Evolutionary conservation across 1,140 invertebrate genomes (phyloP), one percentile per base, ranked within the genome.

Genomic region (Goniozus legneri): DNA sequence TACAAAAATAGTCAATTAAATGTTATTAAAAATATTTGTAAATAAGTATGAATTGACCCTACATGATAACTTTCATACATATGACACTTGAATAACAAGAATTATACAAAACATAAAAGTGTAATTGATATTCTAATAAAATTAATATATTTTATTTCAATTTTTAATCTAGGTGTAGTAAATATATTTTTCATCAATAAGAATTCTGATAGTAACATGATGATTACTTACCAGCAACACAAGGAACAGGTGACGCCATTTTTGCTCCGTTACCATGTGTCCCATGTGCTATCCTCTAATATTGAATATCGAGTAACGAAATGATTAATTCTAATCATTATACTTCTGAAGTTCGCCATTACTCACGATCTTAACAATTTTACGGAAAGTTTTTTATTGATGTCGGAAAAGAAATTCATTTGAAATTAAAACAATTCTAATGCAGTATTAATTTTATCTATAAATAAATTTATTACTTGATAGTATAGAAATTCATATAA

Each of bases 191-290:
- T 47, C 14, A 12, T 21, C 19, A 41, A 2, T 7, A 10, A 15
- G 3, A 32, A 39, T 36, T 10, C 14, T 12, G 7, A 20, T 27
- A 41, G 52, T 56, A 32, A 42, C 2, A 16, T 19, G 19, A 2
- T 47, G 50, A 56, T 53, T 48, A 50, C 66, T 71, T 66, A 76
- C 73, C 68, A 68, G 70, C 73, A 44, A 76, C 54, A 59, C 71
- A 73, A 57, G 73, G 70, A 47, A 75, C 52, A 55, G 54, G 56
- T 49, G 64, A 66, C 65, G 73, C 72, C 73, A 75, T 76, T 72
- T 74, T 75, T 66, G 54, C 58, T 60, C 39, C 57, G 44, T 58
- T 52, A 33, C 52, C 57, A 60, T 60, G 56, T 58, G 56, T 12
- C 24, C 24, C 24, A 7, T 12, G 12, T 12, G 6, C 12, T 27